A percentile compares a stretch with the other conserved stretches of the same genome.
Conservation (phyloP, 2,888 invertebrate genomes). For the Phania funesta region DNA sequence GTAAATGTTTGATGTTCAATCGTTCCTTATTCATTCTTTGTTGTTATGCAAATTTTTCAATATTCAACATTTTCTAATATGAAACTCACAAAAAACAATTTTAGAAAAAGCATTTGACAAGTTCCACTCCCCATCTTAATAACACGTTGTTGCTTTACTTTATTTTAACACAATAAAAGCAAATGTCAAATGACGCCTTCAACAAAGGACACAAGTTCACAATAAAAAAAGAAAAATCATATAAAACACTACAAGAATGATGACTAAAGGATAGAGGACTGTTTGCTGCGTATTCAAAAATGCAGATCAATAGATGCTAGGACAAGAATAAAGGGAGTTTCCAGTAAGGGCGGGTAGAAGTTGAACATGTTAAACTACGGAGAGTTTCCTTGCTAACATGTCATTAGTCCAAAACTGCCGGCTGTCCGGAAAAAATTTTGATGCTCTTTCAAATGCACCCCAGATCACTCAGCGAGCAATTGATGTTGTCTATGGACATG, state of each 20-base stretch:
- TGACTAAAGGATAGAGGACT: neutral
- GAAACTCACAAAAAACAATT: neutral
- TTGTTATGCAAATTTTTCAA: slow-evolving; percentile 42
- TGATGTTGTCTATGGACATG: too few species aligned
- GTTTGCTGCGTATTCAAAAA: neutral
- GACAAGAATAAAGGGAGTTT: too few species aligned
- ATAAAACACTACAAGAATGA: neutral
- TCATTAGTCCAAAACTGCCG: too few species aligned
- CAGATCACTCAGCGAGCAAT: too few species aligned
- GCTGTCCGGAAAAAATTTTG: too few species aligned
- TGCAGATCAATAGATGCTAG: slow-evolving; percentile 35
- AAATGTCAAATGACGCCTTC: slow-evolving; percentile 28
- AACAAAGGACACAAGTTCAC: neutral
- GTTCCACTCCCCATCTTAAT: neutral
- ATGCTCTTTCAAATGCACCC: too few species aligned
- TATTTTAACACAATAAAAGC: slow-evolving; percentile 38
- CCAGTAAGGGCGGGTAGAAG: too few species aligned
- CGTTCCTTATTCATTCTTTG: neutral
- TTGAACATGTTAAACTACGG: too few species aligned
- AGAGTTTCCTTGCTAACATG: too few species aligned
- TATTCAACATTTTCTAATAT: neutral
- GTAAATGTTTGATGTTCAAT: slow-evolving; percentile 9
- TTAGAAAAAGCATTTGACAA: too few species aligned
- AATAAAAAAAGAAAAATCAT: neutral
- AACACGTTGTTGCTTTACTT: slow-evolving; percentile 52